These are phyloP conservation scores for Anoplopoma fimbria DNA, from an alignment of 2,113 vertebrate genomes.

Conservation along the genomic window DNA sequence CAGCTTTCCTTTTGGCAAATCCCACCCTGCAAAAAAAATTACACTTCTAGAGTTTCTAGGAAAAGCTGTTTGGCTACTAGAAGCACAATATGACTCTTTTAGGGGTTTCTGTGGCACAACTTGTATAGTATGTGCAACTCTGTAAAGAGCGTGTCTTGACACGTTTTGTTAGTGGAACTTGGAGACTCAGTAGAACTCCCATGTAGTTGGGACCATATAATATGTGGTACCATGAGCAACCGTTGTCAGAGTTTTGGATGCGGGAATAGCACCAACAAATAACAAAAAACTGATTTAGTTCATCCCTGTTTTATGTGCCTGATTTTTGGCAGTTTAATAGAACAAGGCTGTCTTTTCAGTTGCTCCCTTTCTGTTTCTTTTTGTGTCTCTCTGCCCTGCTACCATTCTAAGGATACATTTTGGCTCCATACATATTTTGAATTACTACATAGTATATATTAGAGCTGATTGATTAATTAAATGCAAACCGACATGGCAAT, in stretches of 20 bases:
- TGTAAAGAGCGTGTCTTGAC: not conserved
- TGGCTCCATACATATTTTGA: not conserved
- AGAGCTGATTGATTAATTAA: not conserved
- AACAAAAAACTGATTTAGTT: not conserved
- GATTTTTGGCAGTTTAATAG: not conserved
- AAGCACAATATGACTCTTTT: conserved; percentile 2
- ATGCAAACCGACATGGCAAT: not conserved
- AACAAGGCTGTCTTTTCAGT: not conserved
- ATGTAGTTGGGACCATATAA: not conserved
- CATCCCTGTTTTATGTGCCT: not conserved
- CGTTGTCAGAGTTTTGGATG: not conserved
- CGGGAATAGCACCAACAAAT: not conserved
- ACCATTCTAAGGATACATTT: not conserved
- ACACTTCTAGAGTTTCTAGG: conserved; percentile 13
- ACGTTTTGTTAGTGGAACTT: not conserved
- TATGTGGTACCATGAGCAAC: not conserved
- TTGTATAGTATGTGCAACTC: conserved; percentile 1
- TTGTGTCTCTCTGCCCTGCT: not conserved
- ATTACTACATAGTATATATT: not conserved
- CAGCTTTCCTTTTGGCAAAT: conserved; percentile 22
- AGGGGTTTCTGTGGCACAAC: not conserved
- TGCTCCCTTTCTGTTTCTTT: not conserved
- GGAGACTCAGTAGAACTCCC: not conserved
- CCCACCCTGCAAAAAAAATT: not conserved
- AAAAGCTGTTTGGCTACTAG: conserved; percentile 3